Evolutionary conservation across 92 coral and sea anemone genomes (phyloP).

Genomic region (Micromussa lordhowensis): DNA sequence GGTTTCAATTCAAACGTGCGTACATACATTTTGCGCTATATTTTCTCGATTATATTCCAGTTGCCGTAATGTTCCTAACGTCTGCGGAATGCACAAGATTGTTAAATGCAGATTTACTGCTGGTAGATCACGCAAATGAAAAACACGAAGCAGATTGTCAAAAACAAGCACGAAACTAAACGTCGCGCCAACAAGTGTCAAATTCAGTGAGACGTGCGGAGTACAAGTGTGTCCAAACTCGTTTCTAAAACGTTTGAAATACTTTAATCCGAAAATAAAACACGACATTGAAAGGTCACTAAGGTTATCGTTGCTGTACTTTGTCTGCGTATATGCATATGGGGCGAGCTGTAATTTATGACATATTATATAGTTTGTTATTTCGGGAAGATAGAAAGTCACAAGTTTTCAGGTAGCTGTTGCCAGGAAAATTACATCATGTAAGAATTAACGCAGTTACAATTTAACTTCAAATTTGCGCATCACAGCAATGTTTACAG

Average conservation of each 20-base stretch:
- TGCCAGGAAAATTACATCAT: too few relatives aligned
- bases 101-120: neutral
- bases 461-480: too few relatives aligned
- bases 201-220: neutral
- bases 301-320: neutral
- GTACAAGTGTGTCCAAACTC: neutral
- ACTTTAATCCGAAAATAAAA: constrained; percentile 12
- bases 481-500: too few relatives aligned
- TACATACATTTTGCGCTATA: too few relatives aligned
- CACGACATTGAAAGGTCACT: neutral
- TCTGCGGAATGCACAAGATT: constrained; percentile 12
- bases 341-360: too few relatives aligned
- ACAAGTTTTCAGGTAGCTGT: too few relatives aligned
- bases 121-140: neutral
- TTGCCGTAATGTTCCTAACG: neutral
- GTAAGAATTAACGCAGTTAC: too few relatives aligned
- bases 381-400: too few relatives aligned
- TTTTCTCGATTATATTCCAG: neutral
- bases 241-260: neutral
- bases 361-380: too few relatives aligned
- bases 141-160: neutral
- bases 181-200: neutral
- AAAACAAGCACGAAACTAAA: neutral
- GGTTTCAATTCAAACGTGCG: too few relatives aligned
- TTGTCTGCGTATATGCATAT: too few relatives aligned